Conservation (phyloP, 2,888 invertebrate genomes). For the Nemotelus nigrinus region DNA sequence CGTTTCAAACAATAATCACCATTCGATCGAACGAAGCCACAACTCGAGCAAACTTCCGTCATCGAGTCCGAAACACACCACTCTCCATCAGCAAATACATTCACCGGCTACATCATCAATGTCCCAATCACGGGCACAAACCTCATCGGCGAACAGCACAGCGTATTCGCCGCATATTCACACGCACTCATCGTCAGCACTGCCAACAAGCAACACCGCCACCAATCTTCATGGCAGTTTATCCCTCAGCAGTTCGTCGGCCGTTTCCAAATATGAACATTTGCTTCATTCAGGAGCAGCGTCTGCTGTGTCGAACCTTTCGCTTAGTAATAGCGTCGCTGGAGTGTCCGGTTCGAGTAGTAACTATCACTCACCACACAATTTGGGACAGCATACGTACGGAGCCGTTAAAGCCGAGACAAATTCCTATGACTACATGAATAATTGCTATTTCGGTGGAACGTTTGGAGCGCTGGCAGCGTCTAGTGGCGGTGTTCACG, state of each 20-base stretch:
- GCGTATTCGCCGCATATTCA: conserved; percentile 51
- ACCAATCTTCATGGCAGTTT: conserved; percentile 49
- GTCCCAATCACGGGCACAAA: conserved; percentile 51
- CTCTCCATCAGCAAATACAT: conserved; percentile 53
- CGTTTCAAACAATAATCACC: conserved; percentile 43
- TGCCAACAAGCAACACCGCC: conserved; percentile 52
- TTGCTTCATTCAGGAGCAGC: conserved; percentile 53
- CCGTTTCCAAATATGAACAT: conserved; percentile 58
- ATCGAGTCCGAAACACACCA: conserved; percentile 53
- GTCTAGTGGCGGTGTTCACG: conserved; percentile 57
- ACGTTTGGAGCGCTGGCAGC: conserved; percentile 62
- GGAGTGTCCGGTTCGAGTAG: conserved; percentile 34
- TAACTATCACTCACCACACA: conserved; percentile 48
- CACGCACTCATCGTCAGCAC: conserved; percentile 55
- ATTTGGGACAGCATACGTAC: conserved; percentile 52
- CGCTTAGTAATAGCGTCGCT: conserved; percentile 39
- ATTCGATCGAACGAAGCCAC: conserved; percentile 56
- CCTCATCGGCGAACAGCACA: conserved; percentile 42
- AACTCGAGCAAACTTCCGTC: conserved; percentile 52
- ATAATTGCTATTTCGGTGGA: conserved; percentile 64
- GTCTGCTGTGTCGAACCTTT: conserved; percentile 52
- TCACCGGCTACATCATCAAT: conserved; percentile 54
- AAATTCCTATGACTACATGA: conserved; percentile 65
- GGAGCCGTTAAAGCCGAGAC: conserved; percentile 63
- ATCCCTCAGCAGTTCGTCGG: conserved; percentile 54